Evolutionary conservation across 2,888 invertebrate species (phyloP), one percentile per base, ranked within the genome.

Genomic region (Nyleta sp.): DNA sequence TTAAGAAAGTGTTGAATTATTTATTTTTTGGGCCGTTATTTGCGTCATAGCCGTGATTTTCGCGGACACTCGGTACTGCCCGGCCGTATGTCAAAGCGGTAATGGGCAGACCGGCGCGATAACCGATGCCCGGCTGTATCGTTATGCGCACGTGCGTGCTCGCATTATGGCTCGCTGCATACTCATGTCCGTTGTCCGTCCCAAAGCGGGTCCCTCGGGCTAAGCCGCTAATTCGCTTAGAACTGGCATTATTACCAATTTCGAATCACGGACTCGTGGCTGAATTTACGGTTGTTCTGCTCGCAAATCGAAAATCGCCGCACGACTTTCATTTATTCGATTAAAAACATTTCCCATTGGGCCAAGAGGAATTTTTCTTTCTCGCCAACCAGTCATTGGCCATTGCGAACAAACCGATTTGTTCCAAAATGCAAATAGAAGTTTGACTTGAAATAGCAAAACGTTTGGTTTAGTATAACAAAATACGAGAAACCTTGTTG

Each of bases 221-320:
- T 38, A 59, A 50, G 46, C 44, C 57, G 74, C 71, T 75, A 82
- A 81, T 78, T 76, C 74, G 74, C 75, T 78, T 79, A 80, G 73
- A 72, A 70, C 33, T 35, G 78, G 68, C 78, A 78, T 80, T 78
- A 80, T 76, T 73, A 78, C 71, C 74, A 75, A 81, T 81, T 75
- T 77, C 50, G 76, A 81, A 68, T 60, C 74, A 46, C 67, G 24
- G 24, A 67, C 52, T 60, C 44, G 73, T 46, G 22, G 18, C 46
- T 52, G 38, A 57, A 65, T 74, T 82, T 78, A 81, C 80, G 70
- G 52, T 33, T 33, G 33, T 33, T 33, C 11, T 7, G 24, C 3
- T 24, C 15, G 28, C n/a, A 50, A 50, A 50, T 50, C 50, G 4
- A 50, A 15, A 48, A 22, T 17, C 48, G 13, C 15, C 24, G 33